Percentiles rank a stretch among this genome's conserved stretches.
Conservation (phyloP, 1,140 invertebrate species). For the Conus ventricosus region DNA sequence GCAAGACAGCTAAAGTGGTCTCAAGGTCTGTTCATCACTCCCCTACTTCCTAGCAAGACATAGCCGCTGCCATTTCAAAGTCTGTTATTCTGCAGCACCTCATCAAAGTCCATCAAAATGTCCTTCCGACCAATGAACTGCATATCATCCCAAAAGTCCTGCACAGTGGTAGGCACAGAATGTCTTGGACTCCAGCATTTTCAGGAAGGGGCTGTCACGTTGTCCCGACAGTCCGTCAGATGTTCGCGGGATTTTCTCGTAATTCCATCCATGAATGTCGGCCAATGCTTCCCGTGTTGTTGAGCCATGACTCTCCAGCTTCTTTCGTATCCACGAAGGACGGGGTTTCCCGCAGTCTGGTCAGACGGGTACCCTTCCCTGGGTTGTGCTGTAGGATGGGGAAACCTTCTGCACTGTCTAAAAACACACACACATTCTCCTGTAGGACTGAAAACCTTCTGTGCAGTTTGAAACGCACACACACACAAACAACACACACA, state of each 20-base stretch:
- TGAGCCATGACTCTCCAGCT: background rate
- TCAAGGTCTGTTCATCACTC: too few species aligned
- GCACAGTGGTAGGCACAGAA: constrained; percentile 23
- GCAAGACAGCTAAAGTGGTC: too few species aligned
- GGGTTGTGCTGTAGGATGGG: constrained; percentile 17
- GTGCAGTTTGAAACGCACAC: too few species aligned
- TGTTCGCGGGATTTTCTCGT: constrained; percentile 11
- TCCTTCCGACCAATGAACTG: background rate
- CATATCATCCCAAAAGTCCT: constrained; percentile 8
- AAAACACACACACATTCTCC: too few species aligned
- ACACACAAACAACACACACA: too few species aligned
- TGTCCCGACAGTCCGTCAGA: background rate
- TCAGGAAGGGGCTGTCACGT: constrained; percentile 5
- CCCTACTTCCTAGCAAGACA: too few species aligned
- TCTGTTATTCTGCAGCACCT: background rate
- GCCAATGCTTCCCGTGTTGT: constrained; percentile 29
- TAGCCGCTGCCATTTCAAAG: background rate
- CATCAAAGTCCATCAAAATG: constrained; percentile 19
- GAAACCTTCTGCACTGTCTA: background rate
- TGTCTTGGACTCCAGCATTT: background rate
- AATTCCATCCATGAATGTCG: constrained; percentile 1
- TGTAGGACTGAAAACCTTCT: too few species aligned
- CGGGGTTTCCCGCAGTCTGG: background rate
- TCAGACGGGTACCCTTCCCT: background rate
- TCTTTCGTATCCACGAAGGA: constrained; percentile 11